Conservation (phyloP, 2,113 vertebrate genomes). For the Acrocephalus arundinaceus region DNA sequence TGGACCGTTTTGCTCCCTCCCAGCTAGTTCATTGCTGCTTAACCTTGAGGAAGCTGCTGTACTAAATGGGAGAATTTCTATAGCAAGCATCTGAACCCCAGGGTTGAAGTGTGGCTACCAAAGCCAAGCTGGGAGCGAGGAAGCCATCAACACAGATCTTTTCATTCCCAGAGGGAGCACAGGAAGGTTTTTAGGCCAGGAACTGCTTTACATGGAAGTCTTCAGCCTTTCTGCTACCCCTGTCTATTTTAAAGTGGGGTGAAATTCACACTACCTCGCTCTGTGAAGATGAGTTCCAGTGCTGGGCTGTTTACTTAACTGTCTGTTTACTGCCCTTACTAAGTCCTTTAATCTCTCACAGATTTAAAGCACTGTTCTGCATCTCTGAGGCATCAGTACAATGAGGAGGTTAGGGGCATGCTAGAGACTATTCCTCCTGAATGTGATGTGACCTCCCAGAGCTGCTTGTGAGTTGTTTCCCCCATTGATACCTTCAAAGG, state of each 20-base stretch:
- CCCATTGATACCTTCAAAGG: not conserved
- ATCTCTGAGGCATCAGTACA: slow-evolving; percentile 25
- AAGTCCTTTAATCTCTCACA: slow-evolving; percentile 50
- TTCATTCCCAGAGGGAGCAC: slow-evolving; percentile 28
- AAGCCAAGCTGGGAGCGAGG: slow-evolving; percentile 32
- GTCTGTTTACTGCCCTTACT: slow-evolving; percentile 61
- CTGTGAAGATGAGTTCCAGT: slow-evolving; percentile 58
- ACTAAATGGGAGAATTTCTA: not conserved
- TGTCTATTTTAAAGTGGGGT: slow-evolving; percentile 57
- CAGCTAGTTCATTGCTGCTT: slow-evolving; percentile 50
- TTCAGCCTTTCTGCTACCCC: slow-evolving; percentile 42
- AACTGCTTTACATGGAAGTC: slow-evolving; percentile 19
- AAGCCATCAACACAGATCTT: slow-evolving; percentile 20
- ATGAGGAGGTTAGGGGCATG: not conserved
- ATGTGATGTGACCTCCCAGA: not conserved
- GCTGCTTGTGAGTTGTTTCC: slow-evolving; percentile 25
- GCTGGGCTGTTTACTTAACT: slow-evolving; percentile 76
- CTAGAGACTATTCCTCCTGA: not conserved
- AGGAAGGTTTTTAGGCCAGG: slow-evolving; percentile 44
- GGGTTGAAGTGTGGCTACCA: slow-evolving; percentile 48
- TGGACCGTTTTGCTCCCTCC: slow-evolving; percentile 29
- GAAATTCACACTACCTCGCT: slow-evolving; percentile 69
- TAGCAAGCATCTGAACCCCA: slow-evolving; percentile 7
- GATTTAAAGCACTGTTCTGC: slow-evolving; percentile 34
- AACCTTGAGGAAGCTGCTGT: slow-evolving; percentile 39